Evolutionary conservation across 2,797 vertebrate species (phyloP).

Genomic region (Dicrostonyx torquatus): DNA sequence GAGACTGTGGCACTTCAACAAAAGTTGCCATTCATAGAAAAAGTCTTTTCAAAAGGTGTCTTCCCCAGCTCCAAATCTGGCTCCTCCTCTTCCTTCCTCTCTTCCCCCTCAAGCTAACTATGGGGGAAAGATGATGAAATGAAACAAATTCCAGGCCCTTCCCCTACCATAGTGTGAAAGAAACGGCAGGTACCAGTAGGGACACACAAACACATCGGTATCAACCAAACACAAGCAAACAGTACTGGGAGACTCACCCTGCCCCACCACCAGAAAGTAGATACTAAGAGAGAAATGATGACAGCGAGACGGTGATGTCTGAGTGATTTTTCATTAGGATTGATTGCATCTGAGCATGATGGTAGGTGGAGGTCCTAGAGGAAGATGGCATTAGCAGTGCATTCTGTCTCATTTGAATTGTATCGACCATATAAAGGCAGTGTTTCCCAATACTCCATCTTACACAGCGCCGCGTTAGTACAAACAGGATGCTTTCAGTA

Average conservation of each 20-base stretch:
- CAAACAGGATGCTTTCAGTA: background rate
- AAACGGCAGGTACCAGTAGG: background rate
- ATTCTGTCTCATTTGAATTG: background rate
- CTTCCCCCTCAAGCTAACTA: background rate
- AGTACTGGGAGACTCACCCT: background rate
- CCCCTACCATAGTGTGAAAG: background rate
- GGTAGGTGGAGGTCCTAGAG: background rate
- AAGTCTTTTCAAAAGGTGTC: background rate
- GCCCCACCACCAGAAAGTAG: background rate
- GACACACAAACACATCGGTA: too few relatives aligned
- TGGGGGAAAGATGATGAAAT: conserved; percentile 35
- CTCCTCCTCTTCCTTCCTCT: background rate
- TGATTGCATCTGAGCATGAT: background rate
- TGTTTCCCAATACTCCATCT: background rate
- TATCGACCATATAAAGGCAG: background rate
- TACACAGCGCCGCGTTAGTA: background rate
- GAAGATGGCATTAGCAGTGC: background rate
- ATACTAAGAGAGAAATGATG: background rate
- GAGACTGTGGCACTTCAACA: background rate
- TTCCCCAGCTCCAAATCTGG: too few relatives aligned
- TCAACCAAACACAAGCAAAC: background rate
- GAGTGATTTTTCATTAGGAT: background rate
- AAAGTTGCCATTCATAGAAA: conserved; percentile 40
- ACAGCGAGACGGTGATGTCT: background rate
- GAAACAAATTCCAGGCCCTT: background rate